A percentile compares a stretch with the other conserved stretches of the same genome.
These are phyloP conservation scores for Drosophila asahinai DNA, from an alignment of 1,140 invertebrate genomes.

Conservation along the genomic window DNA sequence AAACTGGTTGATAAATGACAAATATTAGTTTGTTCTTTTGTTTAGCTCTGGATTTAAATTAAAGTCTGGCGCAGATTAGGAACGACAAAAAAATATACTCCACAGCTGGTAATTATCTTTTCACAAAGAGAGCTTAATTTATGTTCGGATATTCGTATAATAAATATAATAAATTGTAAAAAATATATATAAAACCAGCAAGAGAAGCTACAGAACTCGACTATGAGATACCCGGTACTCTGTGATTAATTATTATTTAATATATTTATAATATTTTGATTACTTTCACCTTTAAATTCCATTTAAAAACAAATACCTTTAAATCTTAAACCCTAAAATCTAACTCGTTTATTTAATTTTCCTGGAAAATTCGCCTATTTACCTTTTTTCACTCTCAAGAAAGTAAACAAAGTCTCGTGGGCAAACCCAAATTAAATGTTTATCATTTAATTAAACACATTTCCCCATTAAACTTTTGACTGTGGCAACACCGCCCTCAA, in stretches of 20 bases:
- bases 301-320: not conserved
- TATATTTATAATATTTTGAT: too few species aligned
- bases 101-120: not conserved
- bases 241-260: not conserved
- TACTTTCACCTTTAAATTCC: not conserved
- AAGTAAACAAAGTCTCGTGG: constrained; percentile 10
- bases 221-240: too few species aligned
- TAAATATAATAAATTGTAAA: not conserved
- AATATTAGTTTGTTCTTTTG: not conserved
- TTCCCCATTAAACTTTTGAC: constrained; percentile 40
- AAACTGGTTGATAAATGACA: constrained; percentile 6
- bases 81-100: not conserved
- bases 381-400: too few species aligned
- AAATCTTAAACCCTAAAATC: not conserved
- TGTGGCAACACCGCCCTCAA: constrained; percentile 7
- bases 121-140: not conserved
- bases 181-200: not conserved
- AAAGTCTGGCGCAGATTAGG: not conserved
- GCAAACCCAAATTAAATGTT: constrained; percentile 40
- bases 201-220: not conserved
- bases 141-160: not conserved
- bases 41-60: too few species aligned
- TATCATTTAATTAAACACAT: constrained; percentile 51
- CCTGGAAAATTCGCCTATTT: not conserved
- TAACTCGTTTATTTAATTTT: not conserved